phyloP scores from a whole-genome alignment of 1,140 invertebrate genomes.

The Euschistus heros region DNA sequence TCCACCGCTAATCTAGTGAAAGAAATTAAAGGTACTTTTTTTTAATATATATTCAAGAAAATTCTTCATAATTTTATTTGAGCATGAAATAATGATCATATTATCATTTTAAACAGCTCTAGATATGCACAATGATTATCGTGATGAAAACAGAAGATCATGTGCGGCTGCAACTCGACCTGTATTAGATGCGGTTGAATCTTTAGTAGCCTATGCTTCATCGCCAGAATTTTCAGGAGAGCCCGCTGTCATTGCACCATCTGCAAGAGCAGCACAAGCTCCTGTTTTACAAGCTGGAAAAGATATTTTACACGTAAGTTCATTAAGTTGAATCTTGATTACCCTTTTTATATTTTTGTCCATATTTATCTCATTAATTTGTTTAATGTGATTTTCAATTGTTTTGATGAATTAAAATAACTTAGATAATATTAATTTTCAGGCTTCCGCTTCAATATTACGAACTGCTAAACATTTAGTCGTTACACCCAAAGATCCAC shows the following conservation, averaged over 20 bases:
- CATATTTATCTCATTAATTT: too few species aligned
- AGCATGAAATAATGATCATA: neutral
- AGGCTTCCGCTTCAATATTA: constrained; percentile 82
- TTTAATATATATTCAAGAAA: neutral
- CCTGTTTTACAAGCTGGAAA: constrained; percentile 78
- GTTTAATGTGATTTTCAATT: too few species aligned
- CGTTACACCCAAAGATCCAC: constrained; percentile 78
- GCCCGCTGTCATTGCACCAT: constrained; percentile 78
- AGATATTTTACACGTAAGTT: constrained; percentile 50
- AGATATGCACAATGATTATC: constrained; percentile 62
- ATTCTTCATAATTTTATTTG: neutral
- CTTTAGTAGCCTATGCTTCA: constrained; percentile 83
- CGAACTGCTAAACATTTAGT: constrained; percentile 80
- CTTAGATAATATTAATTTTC: constrained; percentile 28
- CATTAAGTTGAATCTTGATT: too few species aligned
- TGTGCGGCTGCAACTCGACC: constrained; percentile 76
- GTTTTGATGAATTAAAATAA: too few species aligned
- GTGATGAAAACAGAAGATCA: constrained; percentile 56
- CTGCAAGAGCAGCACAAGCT: constrained; percentile 67
- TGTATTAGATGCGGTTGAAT: constrained; percentile 81
- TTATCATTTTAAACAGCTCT: constrained; percentile 39
- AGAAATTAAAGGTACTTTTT: constrained; percentile 62
- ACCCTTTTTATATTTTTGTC: too few species aligned
- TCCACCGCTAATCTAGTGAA: constrained; percentile 89
- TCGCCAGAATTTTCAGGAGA: constrained; percentile 86